Evolutionary conservation across 2,888 invertebrate species (phyloP).

Genomic region (Cephus pygmeus): DNA sequence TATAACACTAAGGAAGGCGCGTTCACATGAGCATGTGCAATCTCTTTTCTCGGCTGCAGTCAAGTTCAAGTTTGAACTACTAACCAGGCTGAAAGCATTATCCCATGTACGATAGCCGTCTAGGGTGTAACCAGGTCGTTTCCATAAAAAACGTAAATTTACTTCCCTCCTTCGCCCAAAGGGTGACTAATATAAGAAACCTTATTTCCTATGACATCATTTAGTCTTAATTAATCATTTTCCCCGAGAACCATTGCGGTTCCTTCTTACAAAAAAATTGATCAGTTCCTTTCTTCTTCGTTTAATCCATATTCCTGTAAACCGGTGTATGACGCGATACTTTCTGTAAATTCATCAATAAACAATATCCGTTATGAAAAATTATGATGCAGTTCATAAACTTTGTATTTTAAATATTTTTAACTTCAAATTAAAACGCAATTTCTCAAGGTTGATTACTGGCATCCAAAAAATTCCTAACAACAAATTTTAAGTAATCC

Average conservation of each 20-base stretch:
- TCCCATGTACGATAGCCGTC: background rate
- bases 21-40: background rate
- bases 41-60: slow-evolving; percentile 11
- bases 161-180: background rate
- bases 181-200: background rate
- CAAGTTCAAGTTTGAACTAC: slow-evolving; percentile 22
- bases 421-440: background rate
- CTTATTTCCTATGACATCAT: background rate
- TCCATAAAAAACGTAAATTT: background rate
- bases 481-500: background rate
- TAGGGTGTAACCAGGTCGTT: background rate
- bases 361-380: background rate
- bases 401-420: background rate
- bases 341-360: background rate
- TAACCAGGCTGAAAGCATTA: slow-evolving; percentile 18
- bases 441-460: background rate
- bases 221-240: no score
- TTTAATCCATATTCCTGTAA: background rate
- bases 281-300: background rate
- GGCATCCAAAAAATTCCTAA: background rate
- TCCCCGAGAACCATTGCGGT: no score
- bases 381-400: background rate
- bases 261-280: background rate
- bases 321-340: background rate
- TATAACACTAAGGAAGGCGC: background rate